These are phyloP conservation scores for Netelia melanura DNA, from an alignment of 2,888 invertebrate species.

Conservation along the genomic window DNA sequence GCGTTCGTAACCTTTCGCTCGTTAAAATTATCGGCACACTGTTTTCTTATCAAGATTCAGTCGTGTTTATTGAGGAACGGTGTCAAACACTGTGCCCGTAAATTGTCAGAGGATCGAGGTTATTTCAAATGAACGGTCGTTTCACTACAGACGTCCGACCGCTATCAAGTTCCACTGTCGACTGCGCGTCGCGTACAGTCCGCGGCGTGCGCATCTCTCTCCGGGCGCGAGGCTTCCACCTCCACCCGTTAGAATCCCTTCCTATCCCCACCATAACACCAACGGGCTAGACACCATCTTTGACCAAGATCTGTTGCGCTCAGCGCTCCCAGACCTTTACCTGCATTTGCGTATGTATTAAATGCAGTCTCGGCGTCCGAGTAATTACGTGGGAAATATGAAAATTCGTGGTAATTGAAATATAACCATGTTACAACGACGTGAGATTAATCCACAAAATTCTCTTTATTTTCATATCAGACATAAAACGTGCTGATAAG, in stretches of 20 bases:
- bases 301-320: conserved; percentile 23
- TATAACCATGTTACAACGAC: no score
- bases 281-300: conserved; percentile 34
- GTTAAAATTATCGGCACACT: conserved; percentile 7
- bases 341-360: conserved; percentile 9
- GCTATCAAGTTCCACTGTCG: conserved; percentile 68
- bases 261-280: not conserved
- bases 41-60: not conserved
- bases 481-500: no score
- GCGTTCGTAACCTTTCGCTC: not conserved
- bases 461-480: no score
- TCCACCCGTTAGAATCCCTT: conserved; percentile 25
- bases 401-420: not conserved
- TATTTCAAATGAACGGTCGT: conserved; percentile 1
- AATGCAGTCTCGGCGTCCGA: not conserved
- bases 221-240: conserved; percentile 54
- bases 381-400: not conserved
- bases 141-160: conserved; percentile 49
- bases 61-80: not conserved
- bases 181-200: conserved; percentile 71
- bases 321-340: not conserved
- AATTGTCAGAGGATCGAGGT: not conserved
- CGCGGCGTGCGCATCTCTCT: conserved; percentile 69
- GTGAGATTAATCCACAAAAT: no score
- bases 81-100: not conserved